These are phyloP conservation scores for Minunthozetes semirufus DNA, from an alignment of 2,888 invertebrate species.

Conservation along the genomic window DNA sequence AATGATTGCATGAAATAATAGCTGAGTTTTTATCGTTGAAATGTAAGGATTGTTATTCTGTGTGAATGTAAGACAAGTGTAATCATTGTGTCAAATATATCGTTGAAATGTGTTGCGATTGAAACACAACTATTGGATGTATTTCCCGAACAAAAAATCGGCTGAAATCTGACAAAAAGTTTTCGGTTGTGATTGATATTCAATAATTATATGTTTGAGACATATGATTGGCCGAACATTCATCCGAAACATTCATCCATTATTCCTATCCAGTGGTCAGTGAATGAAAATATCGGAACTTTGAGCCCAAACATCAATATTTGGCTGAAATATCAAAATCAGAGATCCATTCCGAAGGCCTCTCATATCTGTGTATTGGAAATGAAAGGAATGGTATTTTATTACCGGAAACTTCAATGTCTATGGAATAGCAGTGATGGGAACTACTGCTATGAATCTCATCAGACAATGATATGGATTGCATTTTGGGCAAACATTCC, in stretches of 20 bases:
- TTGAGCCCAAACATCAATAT: constrained; percentile 7
- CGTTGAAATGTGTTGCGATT: neutral
- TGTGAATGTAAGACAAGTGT: neutral
- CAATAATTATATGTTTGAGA: neutral
- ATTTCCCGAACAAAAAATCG: neutral
- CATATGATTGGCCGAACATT: neutral
- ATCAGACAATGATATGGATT: neutral
- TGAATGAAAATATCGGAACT: neutral
- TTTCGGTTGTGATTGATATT: neutral
- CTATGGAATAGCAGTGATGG: neutral
- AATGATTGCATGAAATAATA: neutral
- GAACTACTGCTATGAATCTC: neutral
- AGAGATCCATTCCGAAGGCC: neutral
- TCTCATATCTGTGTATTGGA: neutral
- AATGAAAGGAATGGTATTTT: constrained; percentile 1
- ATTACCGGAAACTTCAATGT: constrained; percentile 22
- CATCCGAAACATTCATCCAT: neutral
- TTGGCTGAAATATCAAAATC: neutral
- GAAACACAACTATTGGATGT: neutral
- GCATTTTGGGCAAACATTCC: neutral
- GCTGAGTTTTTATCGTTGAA: neutral
- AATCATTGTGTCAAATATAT: constrained; percentile 3
- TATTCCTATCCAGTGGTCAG: neutral
- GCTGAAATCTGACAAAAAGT: neutral
- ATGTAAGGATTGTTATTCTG: neutral